phyloP scores from a whole-genome alignment of 2,797 vertebrate genomes.

The Spatula versicolor region DNA sequence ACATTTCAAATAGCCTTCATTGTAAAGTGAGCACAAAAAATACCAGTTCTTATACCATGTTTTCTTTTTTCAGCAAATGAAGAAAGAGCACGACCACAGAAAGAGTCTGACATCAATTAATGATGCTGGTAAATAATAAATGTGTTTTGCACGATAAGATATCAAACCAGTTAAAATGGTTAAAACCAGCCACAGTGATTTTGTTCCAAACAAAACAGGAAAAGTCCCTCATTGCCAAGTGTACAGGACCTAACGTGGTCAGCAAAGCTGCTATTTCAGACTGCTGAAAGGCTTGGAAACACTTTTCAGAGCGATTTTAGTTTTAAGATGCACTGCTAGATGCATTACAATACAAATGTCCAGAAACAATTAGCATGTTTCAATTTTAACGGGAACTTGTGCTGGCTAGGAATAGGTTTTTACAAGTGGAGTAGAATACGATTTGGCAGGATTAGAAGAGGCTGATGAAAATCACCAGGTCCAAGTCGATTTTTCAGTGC shows the following conservation, averaged over 20 bases:
- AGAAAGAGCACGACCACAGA: not conserved
- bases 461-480: not conserved
- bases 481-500: not conserved
- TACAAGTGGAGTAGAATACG: not conserved
- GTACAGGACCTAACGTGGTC: not conserved
- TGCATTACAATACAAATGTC: not conserved
- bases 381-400: not conserved
- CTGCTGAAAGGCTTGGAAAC: not conserved
- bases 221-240: constrained; percentile 22
- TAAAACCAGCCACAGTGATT: constrained; percentile 36
- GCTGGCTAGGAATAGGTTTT: not conserved
- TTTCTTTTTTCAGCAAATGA: constrained; percentile 22
- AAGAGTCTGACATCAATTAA: constrained; percentile 43
- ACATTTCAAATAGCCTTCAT: not conserved
- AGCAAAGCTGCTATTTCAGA: constrained; percentile 48
- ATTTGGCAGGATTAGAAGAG: not conserved
- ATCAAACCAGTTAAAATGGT: constrained; percentile 45
- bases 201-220: constrained; percentile 57
- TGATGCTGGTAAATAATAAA: constrained; percentile 45
- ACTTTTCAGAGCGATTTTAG: not conserved
- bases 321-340: not conserved
- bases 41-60: constrained; percentile 57
- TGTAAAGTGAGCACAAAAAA: not conserved
- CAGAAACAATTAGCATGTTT: not conserved
- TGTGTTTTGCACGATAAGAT: constrained; percentile 34